Conservation (phyloP, 30 jellyfish, hydroid and myxozoan genomes). For the Aurelia aurita region DNA sequence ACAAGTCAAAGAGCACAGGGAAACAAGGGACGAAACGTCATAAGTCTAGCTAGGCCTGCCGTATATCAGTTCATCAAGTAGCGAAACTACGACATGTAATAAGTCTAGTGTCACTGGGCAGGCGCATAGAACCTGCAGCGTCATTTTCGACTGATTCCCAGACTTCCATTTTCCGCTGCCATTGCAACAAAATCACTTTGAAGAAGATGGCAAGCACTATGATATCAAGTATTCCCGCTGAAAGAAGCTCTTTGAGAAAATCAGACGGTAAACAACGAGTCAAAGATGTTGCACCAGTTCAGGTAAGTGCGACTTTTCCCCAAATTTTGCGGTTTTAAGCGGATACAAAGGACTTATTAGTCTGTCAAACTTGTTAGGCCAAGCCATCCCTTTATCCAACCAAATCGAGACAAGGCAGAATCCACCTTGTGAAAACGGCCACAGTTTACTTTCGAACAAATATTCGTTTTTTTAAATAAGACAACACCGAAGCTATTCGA, state of each 20-base stretch:
- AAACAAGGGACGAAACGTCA: no score
- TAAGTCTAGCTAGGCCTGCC: no score
- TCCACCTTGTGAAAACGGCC: no score
- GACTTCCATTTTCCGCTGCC: slow-evolving; percentile 4
- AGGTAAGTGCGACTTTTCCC: slow-evolving; percentile 40
- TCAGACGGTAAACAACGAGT: slow-evolving; percentile 73
- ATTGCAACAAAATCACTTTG: slow-evolving; percentile 35
- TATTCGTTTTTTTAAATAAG: no score
- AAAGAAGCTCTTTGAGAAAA: slow-evolving; percentile 47
- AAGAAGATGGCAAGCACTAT: slow-evolving; percentile 73
- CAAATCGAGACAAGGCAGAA: no score
- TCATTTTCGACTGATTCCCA: slow-evolving; percentile 44
- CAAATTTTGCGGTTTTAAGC: background rate
- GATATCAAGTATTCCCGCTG: slow-evolving; percentile 59
- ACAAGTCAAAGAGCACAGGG: no score
- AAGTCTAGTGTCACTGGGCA: background rate
- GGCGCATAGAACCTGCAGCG: slow-evolving; percentile 71
- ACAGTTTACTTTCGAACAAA: no score
- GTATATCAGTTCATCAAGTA: no score
- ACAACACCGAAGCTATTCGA: no score
- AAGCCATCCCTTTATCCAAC: no score
- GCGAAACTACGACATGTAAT: no score
- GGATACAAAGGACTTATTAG: background rate
- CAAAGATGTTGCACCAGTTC: slow-evolving; percentile 60
- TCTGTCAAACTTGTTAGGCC: background rate